These are phyloP conservation scores for Drosophila subsilvestris DNA, from an alignment of 2,888 invertebrate genomes.

Conservation along the genomic window DNA sequence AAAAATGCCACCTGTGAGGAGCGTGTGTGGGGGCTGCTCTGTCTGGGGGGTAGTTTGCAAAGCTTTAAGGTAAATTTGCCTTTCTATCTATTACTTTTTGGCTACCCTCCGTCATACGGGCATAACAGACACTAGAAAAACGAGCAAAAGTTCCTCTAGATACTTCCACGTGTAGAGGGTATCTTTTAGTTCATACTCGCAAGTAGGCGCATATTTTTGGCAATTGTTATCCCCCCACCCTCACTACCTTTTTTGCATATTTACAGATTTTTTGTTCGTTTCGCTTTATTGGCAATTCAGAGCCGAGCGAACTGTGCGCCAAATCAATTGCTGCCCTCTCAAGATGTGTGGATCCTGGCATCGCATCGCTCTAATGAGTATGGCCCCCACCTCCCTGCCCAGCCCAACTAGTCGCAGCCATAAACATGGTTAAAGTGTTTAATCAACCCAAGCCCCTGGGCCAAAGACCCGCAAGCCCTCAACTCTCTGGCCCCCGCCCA, in stretches of 20 bases:
- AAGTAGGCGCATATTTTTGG: conserved; percentile 16
- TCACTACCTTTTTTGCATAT: conserved; percentile 21
- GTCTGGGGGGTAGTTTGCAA: conserved; percentile 59
- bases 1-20: conserved; percentile 76
- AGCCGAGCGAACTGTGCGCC: not conserved
- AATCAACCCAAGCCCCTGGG: conserved; percentile 22
- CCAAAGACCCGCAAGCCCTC: not conserved
- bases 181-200: not conserved
- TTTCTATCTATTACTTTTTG: conserved; percentile 31
- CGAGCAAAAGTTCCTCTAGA: not conserved
- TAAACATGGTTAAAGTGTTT: conserved; percentile 45
- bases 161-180: not conserved
- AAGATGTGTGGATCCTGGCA: not conserved
- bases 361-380: not conserved
- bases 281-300: conserved; percentile 34
- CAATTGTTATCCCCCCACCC: conserved; percentile 26
- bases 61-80: conserved; percentile 62
- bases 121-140: not conserved
- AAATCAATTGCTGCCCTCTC: conserved; percentile 8
- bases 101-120: not conserved
- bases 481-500: too few relatives aligned
- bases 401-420: conserved; percentile 14
- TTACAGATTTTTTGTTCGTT: conserved; percentile 25
- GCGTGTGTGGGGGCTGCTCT: conserved; percentile 57
- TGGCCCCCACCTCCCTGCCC: not conserved